These are phyloP conservation scores for Sceloporus undulatus DNA, from an alignment of 2,113 vertebrate species.

Conservation along the genomic window DNA sequence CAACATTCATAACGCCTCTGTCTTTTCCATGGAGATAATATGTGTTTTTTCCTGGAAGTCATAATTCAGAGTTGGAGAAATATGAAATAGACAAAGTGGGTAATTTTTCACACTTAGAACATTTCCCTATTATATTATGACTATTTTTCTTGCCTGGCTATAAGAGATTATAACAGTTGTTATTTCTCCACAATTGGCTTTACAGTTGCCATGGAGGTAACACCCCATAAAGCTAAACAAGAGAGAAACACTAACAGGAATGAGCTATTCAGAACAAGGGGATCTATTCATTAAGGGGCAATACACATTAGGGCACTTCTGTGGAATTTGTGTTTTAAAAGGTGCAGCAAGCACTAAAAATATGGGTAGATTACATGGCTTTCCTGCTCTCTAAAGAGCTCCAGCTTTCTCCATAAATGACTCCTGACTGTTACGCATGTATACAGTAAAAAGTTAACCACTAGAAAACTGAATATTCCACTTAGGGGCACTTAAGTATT, in stretches of 20 bases:
- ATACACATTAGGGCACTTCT: conserved; percentile 43
- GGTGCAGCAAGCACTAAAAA: neutral
- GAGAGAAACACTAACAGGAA: conserved; percentile 60
- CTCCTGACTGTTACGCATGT: neutral
- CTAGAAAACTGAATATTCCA: conserved; percentile 5
- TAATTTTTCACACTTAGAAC: conserved; percentile 85
- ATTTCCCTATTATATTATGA: conserved; percentile 76
- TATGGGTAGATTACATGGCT: neutral
- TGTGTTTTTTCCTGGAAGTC: conserved; percentile 70
- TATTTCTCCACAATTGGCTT: conserved; percentile 78
- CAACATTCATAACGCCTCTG: conserved; percentile 74
- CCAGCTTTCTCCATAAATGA: neutral
- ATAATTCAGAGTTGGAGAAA: conserved; percentile 80
- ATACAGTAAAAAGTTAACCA: neutral
- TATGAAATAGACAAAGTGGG: conserved; percentile 82
- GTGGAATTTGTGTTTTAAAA: conserved; percentile 23
- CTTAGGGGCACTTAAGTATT: conserved; percentile 31
- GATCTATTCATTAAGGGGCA: conserved; percentile 47
- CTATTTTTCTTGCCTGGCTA: conserved; percentile 72
- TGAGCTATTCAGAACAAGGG: conserved; percentile 50
- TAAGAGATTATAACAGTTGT: conserved; percentile 79
- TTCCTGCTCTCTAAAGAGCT: conserved; percentile 37
- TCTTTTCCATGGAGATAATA: conserved; percentile 72
- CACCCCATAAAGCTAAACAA: conserved; percentile 68
- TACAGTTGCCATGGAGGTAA: conserved; percentile 72